phyloP scores from a whole-genome alignment of 1,140 invertebrate genomes.

The Leguminivora glycinivorella region DNA sequence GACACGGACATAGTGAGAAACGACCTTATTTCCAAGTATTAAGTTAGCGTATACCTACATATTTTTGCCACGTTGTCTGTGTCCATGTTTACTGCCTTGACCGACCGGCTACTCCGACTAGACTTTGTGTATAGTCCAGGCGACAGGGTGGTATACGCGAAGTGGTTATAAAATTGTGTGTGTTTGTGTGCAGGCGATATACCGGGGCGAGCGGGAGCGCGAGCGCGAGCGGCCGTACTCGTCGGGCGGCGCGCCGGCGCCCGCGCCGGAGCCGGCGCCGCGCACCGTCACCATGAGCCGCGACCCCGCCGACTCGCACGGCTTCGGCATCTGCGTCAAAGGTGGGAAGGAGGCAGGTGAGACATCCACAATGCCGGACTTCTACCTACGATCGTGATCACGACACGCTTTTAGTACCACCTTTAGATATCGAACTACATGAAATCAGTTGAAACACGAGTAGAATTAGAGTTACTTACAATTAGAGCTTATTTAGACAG shows the following conservation, averaged over 20 bases:
- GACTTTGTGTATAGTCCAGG: too few relatives aligned
- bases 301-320: conserved; percentile 87
- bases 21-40: too few relatives aligned
- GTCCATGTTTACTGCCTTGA: too few relatives aligned
- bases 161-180: background rate
- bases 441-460: background rate
- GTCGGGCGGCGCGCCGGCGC: conserved; percentile 81
- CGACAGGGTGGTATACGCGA: too few relatives aligned
- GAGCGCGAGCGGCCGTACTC: conserved; percentile 71
- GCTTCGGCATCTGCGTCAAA: conserved; percentile 93
- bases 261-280: conserved; percentile 87
- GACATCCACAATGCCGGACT: conserved; percentile 32
- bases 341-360: conserved; percentile 92
- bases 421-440: background rate
- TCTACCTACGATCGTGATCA: conserved; percentile 14
- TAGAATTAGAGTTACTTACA: too few relatives aligned
- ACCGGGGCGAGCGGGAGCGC: conserved; percentile 49
- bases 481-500: too few relatives aligned
- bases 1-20: too few relatives aligned
- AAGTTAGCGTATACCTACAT: too few relatives aligned
- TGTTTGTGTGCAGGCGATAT: conserved; percentile 56
- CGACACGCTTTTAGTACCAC: background rate
- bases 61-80: too few relatives aligned
- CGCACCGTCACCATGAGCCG: conserved; percentile 91
- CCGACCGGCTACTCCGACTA: too few relatives aligned